These are phyloP conservation scores for Salvelinus fontinalis DNA, from an alignment of 2,113 vertebrate species.

Conservation along the genomic window DNA sequence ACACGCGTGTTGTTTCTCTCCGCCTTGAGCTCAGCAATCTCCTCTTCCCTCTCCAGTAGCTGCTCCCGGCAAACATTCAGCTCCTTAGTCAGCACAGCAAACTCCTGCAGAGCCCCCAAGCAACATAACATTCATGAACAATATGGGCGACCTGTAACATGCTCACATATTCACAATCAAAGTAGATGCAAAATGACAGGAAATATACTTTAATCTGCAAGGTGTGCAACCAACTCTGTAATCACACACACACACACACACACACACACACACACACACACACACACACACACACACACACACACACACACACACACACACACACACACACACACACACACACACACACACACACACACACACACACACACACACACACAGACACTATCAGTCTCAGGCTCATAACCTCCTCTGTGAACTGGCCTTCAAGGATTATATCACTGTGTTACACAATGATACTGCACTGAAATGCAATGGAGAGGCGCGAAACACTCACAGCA, in stretches of 20 bases:
- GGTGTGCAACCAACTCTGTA: not conserved
- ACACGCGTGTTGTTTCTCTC: constrained; percentile 91
- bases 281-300: not conserved
- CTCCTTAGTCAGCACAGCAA: constrained; percentile 91
- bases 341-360: not conserved
- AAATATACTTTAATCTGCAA: not conserved
- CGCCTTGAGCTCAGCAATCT: constrained; percentile 91
- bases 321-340: not conserved
- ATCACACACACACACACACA: not conserved
- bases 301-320: not conserved
- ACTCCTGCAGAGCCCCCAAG: constrained; percentile 80
- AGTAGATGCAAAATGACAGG: constrained; percentile 6
- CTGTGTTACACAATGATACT: constrained; percentile 66
- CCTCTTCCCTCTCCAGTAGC: constrained; percentile 90
- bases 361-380: too few relatives aligned
- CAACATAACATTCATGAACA: not conserved
- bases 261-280: not conserved
- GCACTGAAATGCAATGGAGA: constrained; percentile 49
- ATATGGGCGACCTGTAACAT: not conserved
- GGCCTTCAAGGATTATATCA: constrained; percentile 65
- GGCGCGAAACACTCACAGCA: constrained; percentile 35
- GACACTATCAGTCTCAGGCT: constrained; percentile 34
- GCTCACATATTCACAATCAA: not conserved
- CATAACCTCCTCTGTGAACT: constrained; percentile 53
- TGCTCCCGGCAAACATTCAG: constrained; percentile 91